Conservation (phyloP, 2,888 invertebrate genomes). For the Synergus laeviventris region DNA sequence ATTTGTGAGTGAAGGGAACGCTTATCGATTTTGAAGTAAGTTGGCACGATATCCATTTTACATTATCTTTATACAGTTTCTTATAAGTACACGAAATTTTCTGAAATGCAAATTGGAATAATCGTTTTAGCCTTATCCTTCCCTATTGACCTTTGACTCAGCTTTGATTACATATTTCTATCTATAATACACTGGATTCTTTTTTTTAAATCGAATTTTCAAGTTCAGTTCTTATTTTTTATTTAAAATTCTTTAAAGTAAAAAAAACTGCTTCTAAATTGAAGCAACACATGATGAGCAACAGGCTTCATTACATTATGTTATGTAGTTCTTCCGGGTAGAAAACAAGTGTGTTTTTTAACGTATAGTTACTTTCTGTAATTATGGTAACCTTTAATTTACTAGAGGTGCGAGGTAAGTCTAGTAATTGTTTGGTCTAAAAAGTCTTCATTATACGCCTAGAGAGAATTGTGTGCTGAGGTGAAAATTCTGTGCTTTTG, state of each 20-base stretch:
- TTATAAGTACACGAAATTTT: background rate
- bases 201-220: background rate
- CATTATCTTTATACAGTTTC: slow-evolving; percentile 10
- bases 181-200: background rate
- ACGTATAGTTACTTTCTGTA: background rate
- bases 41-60: slow-evolving; percentile 4
- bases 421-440: slow-evolving; percentile 19
- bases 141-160: slow-evolving; percentile 13
- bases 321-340: background rate
- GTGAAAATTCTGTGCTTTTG: background rate
- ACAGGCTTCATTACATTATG: slow-evolving; percentile 21
- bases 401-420: background rate
- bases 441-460: slow-evolving; percentile 16
- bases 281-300: slow-evolving; percentile 23
- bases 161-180: slow-evolving; percentile 2
- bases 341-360: background rate
- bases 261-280: background rate
- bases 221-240: background rate
- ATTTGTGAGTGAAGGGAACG: background rate
- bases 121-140: slow-evolving; percentile 15
- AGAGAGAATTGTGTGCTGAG: slow-evolving; percentile 8
- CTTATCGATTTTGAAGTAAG: slow-evolving; percentile 13
- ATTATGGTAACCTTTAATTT: slow-evolving; percentile 3
- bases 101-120: slow-evolving; percentile 21
- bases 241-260: background rate